Evolutionary conservation across 2,888 invertebrate species (phyloP), one percentile per base, ranked within the genome.

Genomic region (Romanomermis culicivorax): DNA sequence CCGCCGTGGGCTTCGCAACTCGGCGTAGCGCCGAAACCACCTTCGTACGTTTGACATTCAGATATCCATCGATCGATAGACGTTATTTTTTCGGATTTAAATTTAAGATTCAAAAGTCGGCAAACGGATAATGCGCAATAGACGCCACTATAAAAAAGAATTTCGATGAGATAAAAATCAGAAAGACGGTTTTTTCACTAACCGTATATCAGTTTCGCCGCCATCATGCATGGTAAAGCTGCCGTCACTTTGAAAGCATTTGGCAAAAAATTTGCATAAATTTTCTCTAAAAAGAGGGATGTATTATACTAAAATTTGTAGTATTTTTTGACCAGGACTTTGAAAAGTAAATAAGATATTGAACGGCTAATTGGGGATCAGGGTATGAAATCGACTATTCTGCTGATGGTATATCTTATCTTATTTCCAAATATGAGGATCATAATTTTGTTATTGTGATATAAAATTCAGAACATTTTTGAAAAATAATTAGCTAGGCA

Each of bases 1-100:
- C 97, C 97, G 1, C 97, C 97, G 74, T 97, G 97, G 3, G 97
- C 95, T 72, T 99, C 97, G 78, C 87, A 80, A 7, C 85, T 87
- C 1, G 87, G 87, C 61, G 77, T 81, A 0, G 91, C 93, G 42
- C 83, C 84, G 75, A 97, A 97, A 1, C 97, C 97, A 47, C 97
- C 97, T 73, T 99, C 97, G 74, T 93, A 97, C 0, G 91, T 89
- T 72, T 97, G 95, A 74, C 95, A 95, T 61, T 83, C 80, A 61
- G 53, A 66, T 48, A 97, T 80, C 93, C 93, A 97, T 7, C 36
- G 7, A 36, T 36, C 17, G 17, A 7, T 11, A 17, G 17, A 7
- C 36, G 36, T 11, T 17, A 7, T 7, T 65, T 87, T 83, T 0
- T 84, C 83, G 14, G 88, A 84, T 53, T 80, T 80, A 59, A 81